Conservation (phyloP, 2,113 vertebrate genomes). For the Pithys albifrons region DNA sequence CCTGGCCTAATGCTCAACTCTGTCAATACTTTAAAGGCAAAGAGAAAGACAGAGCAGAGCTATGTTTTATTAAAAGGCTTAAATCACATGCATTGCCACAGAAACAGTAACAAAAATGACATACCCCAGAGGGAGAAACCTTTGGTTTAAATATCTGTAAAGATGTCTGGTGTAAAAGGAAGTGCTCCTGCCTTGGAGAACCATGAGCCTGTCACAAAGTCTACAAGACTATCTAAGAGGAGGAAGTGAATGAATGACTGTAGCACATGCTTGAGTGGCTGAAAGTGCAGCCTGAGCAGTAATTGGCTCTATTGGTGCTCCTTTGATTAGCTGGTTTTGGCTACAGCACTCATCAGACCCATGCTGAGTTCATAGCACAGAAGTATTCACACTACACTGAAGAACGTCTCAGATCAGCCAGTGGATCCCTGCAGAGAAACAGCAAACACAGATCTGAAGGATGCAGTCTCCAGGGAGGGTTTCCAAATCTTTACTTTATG, state of each 20-base stretch:
- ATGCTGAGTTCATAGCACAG: constrained; percentile 12
- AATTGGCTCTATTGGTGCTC: constrained; percentile 39
- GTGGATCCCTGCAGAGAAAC: constrained; percentile 42
- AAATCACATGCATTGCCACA: background rate
- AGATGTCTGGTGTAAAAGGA: background rate
- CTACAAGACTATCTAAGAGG: background rate
- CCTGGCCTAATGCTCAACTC: background rate
- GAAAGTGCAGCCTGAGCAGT: background rate
- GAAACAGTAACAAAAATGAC: background rate
- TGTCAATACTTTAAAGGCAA: background rate
- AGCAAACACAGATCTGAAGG: constrained; percentile 51
- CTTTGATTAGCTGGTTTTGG: constrained; percentile 62
- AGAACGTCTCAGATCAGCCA: background rate
- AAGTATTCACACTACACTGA: background rate
- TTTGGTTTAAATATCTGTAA: constrained; percentile 8
- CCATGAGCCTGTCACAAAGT: background rate
- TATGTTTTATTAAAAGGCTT: background rate
- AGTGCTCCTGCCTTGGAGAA: constrained; percentile 25
- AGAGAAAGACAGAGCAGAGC: background rate
- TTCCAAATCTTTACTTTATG: background rate
- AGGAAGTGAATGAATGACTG: constrained; percentile 42
- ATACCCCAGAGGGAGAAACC: background rate
- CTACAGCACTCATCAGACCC: constrained; percentile 17
- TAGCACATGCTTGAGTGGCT: constrained; percentile 16
- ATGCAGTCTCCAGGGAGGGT: background rate